Evolutionary conservation across 2,113 vertebrate genomes (phyloP).

Genomic region (Tychaedon coryphoeus): DNA sequence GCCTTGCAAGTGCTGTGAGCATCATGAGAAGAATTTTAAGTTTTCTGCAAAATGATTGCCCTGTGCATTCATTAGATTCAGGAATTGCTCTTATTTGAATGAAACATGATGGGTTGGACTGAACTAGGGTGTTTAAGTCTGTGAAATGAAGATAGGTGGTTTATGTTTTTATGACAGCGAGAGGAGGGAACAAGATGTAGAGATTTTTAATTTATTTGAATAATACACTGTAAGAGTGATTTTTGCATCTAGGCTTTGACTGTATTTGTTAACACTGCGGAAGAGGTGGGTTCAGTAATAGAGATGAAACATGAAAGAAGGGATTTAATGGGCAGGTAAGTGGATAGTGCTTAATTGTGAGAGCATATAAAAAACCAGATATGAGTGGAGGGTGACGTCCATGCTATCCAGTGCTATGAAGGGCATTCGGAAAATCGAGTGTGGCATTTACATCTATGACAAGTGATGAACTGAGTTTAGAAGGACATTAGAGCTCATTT

Average conservation of each 20-base stretch:
- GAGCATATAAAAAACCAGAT: background rate
- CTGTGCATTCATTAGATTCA: background rate
- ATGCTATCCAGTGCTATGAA: no score
- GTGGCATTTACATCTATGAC: background rate
- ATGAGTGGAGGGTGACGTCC: background rate
- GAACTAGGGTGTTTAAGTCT: background rate
- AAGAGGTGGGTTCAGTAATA: background rate
- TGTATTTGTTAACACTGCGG: background rate
- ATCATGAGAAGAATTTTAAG: background rate
- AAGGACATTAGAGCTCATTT: background rate
- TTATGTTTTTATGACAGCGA: background rate
- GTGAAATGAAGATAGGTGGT: background rate
- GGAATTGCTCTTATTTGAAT: background rate
- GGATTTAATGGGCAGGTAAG: background rate
- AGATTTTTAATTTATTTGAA: background rate
- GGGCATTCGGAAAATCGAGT: background rate
- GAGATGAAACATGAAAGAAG: background rate
- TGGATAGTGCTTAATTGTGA: background rate
- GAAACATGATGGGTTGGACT: background rate
- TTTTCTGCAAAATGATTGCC: background rate
- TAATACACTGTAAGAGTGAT: background rate
- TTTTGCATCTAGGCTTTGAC: background rate
- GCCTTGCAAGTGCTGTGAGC: background rate
- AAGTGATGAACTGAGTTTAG: background rate
- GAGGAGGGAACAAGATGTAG: background rate